Conservation (phyloP, 2,888 invertebrate genomes). For the Pyrrhosoma nymphula region DNA sequence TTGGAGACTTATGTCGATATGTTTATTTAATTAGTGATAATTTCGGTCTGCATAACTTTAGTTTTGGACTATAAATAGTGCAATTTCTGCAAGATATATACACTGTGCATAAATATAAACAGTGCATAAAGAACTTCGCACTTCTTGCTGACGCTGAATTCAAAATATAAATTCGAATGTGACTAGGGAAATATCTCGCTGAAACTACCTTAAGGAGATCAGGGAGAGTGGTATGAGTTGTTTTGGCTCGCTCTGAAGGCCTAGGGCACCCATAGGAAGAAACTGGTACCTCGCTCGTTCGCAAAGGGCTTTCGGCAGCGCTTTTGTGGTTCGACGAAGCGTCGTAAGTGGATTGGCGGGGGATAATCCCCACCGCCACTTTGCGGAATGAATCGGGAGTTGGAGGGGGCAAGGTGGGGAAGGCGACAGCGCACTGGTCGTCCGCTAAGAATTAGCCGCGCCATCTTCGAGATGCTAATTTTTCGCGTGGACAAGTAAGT, state of each 20-base stretch:
- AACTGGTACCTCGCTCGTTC: not conserved
- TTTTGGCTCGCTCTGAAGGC: not conserved
- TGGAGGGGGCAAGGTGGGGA: not conserved
- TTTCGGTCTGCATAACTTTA: too few species aligned
- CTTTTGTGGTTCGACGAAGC: not conserved
- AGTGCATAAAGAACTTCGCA: too few species aligned
- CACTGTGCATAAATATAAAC: too few species aligned
- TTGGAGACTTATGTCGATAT: too few species aligned
- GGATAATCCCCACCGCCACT: not conserved
- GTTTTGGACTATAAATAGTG: too few species aligned
- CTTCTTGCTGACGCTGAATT: too few species aligned
- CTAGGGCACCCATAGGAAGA: not conserved
- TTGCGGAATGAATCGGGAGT: not conserved
- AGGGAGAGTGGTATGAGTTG: not conserved
- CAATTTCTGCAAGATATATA: too few species aligned
- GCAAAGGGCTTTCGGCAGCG: not conserved
- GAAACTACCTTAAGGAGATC: too few species aligned
- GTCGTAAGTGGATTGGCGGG: not conserved
- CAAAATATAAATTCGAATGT: too few species aligned
- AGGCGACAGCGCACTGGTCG: not conserved
- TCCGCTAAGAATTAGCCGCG: not conserved
- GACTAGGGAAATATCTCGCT: too few species aligned
- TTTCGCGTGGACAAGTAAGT: constrained; percentile 27
- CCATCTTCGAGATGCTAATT: not conserved
- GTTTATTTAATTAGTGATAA: too few species aligned